phyloP scores from a whole-genome alignment of 2,888 invertebrate genomes.

The Eupithecia inturbata region DNA sequence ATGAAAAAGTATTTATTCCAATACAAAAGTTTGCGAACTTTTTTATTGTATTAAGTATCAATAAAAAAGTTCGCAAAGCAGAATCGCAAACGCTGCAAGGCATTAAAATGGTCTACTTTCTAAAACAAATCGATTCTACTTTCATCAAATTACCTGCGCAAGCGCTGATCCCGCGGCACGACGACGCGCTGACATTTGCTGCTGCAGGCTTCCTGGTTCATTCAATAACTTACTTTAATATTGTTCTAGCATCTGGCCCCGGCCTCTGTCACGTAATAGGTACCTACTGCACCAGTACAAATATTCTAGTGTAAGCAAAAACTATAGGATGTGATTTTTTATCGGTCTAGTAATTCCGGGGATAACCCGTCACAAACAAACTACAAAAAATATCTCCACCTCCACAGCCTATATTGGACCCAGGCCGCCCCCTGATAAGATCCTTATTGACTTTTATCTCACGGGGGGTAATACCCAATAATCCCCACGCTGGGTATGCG shows the following conservation, averaged over 20 bases:
- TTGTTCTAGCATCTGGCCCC: not conserved
- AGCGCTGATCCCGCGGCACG: slow-evolving; percentile 46
- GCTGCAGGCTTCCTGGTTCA: slow-evolving; percentile 27
- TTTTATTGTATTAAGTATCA: no score
- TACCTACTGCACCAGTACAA: not conserved
- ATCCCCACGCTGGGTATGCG: no score
- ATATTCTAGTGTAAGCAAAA: not conserved
- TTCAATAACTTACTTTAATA: slow-evolving; percentile 13
- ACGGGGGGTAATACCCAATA: no score
- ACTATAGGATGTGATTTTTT: not conserved
- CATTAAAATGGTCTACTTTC: slow-evolving; percentile 72
- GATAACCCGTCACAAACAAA: no score
- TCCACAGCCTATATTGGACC: no score
- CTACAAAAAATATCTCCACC: no score
- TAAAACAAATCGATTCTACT: slow-evolving; percentile 81
- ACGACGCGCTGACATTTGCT: slow-evolving; percentile 45
- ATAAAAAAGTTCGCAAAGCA: slow-evolving; percentile 46
- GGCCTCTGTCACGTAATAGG: not conserved
- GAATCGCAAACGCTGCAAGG: slow-evolving; percentile 58
- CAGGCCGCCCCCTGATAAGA: no score
- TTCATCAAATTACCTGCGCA: slow-evolving; percentile 73
- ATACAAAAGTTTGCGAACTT: no score
- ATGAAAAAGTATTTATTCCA: no score
- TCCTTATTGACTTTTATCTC: no score
- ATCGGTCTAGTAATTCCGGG: not conserved